These are phyloP conservation scores for Neuroterus valhalla DNA, from an alignment of 1,140 invertebrate species.

Conservation along the genomic window DNA sequence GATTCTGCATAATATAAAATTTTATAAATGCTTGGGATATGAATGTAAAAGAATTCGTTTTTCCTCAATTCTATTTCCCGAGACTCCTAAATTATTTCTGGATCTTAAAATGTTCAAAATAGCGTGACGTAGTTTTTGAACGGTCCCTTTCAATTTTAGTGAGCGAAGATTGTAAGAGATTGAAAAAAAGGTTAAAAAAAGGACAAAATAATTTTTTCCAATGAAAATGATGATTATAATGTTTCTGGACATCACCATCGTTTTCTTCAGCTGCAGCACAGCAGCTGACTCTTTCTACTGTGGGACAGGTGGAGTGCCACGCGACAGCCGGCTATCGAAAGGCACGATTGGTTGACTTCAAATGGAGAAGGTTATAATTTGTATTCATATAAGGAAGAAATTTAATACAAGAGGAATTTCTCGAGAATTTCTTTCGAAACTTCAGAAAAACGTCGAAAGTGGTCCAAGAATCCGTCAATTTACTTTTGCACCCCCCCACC, in stretches of 20 bases:
- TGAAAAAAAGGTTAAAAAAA: neutral
- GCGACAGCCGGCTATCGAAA: constrained; percentile 28
- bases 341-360: neutral
- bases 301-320: constrained; percentile 23
- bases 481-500: no score
- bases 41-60: no score
- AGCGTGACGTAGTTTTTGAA: no score
- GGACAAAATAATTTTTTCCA: neutral
- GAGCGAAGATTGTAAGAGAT: neutral
- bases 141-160: no score
- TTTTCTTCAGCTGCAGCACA: constrained; percentile 10
- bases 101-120: no score
- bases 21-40: no score
- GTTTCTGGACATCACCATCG: neutral
- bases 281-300: constrained; percentile 9
- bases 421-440: no score
- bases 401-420: no score
- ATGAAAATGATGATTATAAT: neutral
- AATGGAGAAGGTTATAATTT: constrained; percentile 3
- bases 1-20: no score
- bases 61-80: no score
- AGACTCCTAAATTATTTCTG: constrained; percentile 8
- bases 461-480: no score
- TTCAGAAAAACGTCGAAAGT: no score
- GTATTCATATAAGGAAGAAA: neutral